Evolutionary conservation across 2,888 invertebrate species (phyloP).

Genomic region (Mayetiola destructor): DNA sequence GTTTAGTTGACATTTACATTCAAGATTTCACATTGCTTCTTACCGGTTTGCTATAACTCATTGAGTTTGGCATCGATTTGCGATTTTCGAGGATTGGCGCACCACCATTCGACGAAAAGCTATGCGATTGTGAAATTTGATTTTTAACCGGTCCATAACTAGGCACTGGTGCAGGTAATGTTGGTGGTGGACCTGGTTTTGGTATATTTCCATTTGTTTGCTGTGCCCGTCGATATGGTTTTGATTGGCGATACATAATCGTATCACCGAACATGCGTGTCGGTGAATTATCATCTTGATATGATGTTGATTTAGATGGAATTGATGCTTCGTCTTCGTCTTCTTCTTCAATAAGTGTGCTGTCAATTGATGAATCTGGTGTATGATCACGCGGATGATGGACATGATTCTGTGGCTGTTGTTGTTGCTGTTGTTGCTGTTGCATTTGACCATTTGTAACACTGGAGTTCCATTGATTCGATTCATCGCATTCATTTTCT

Average conservation of each 20-base stretch:
- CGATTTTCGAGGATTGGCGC: slow-evolving; percentile 25
- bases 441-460: slow-evolving; percentile 14
- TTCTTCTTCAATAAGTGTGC: slow-evolving; percentile 16
- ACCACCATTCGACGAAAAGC: slow-evolving; percentile 34
- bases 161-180: slow-evolving; percentile 47
- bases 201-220: slow-evolving; percentile 29
- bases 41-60: slow-evolving; percentile 21
- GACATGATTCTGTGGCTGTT: slow-evolving; percentile 20
- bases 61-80: slow-evolving; percentile 23
- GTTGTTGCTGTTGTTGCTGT: slow-evolving; percentile 16
- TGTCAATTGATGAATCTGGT: slow-evolving; percentile 21
- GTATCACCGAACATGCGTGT: slow-evolving; percentile 64
- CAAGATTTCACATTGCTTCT: not conserved
- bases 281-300: slow-evolving; percentile 32
- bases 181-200: slow-evolving; percentile 55
- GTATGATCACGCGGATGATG: slow-evolving; percentile 15
- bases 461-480: slow-evolving; percentile 15
- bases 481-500: slow-evolving; percentile 49
- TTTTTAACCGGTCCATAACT: slow-evolving; percentile 25
- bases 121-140: slow-evolving; percentile 48
- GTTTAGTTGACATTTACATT: not conserved
- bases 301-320: slow-evolving; percentile 13
- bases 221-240: slow-evolving; percentile 39
- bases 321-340: slow-evolving; percentile 15
- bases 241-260: slow-evolving; percentile 38